phyloP scores from a whole-genome alignment of 1,140 invertebrate genomes.

The Cydia fagiglandana region DNA sequence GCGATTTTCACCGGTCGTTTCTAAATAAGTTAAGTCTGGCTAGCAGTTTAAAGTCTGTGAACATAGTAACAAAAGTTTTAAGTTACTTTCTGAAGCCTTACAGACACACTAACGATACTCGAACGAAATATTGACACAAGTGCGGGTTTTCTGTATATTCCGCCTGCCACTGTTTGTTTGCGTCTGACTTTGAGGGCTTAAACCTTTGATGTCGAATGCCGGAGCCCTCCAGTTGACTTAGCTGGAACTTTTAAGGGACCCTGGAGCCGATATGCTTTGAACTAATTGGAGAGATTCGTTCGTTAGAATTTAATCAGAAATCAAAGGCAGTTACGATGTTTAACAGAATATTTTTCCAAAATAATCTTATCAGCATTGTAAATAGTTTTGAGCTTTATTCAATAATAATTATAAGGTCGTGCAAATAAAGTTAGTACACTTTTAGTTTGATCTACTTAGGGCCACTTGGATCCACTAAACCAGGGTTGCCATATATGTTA shows the following conservation, averaged over 20 bases:
- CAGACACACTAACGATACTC: constrained; percentile 46
- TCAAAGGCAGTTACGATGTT: background rate
- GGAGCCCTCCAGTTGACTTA: constrained; percentile 41
- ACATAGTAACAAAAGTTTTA: constrained; percentile 44
- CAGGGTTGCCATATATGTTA: too few relatives aligned
- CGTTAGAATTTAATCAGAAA: background rate
- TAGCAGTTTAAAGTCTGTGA: too few relatives aligned
- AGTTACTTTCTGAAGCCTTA: constrained; percentile 63
- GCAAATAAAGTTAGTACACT: too few relatives aligned
- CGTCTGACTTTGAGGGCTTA: constrained; percentile 35
- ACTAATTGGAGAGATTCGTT: constrained; percentile 22
- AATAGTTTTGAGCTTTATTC: too few relatives aligned
- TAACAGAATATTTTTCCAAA: too few relatives aligned
- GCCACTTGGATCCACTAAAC: too few relatives aligned
- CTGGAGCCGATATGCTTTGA: background rate
- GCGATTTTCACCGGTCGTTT: too few relatives aligned
- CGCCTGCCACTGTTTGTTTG: constrained; percentile 44
- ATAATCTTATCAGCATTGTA: too few relatives aligned
- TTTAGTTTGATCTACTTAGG: too few relatives aligned
- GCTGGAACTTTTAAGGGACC: constrained; percentile 28
- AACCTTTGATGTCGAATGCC: constrained; percentile 41
- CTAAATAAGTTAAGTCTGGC: too few relatives aligned
- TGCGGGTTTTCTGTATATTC: constrained; percentile 58
- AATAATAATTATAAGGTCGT: too few relatives aligned
- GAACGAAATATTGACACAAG: constrained; percentile 61